Base-by-base conservation (phyloP, 53 echinoderm and acorn worm genomes). In the Holothuria leucospilota region DNA sequence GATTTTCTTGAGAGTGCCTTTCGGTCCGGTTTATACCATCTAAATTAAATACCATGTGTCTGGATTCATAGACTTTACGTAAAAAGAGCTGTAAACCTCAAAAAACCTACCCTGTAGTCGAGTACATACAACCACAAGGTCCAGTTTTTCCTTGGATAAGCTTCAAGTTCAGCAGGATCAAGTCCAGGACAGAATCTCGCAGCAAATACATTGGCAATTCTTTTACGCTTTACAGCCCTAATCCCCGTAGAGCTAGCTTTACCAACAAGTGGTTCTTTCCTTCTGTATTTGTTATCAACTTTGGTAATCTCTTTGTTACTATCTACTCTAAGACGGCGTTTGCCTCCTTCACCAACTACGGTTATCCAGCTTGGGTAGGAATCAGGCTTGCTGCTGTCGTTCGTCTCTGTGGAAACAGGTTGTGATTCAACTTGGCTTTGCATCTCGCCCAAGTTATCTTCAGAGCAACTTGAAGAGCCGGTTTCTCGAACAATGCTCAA, bases 11-110 rank as follows among this genome's bases (percentile, higher is more conserved):
- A 63, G 21, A 6, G 4, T 26, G 26, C 18, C 75, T 74, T 74
- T 0, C 40, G 49, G 9, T 74, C 49, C 8, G 46, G 46, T 74
- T 74, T 74, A 74, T 46, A 74, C 75, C 75, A 74, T 8, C 41
- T 41, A 74, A 74, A 74, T 42, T 74, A 46, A 42, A 74, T 74
- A 24, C 75, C 75, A 74, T 46, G 42, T 74, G 75, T 74, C 75
- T 46, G 51, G 51, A 74, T 74, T 51, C 51, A 40, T 74, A 42
- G 42, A 5, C 42, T 42, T 42, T 42, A 42, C 9, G 42, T 42
- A 42, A 42, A 6, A 63, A 21, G 63, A 63, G 26, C 63, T 63
- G 63, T 63, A 63, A 63, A 23, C n/a, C 12, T 63, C 63, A 26
- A 13, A 21, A 63, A 23, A 63, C 26, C 26, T 26, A 26, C 63